Evolutionary conservation across 2,888 invertebrate species (phyloP).

Genomic region (Heliconius sara): DNA sequence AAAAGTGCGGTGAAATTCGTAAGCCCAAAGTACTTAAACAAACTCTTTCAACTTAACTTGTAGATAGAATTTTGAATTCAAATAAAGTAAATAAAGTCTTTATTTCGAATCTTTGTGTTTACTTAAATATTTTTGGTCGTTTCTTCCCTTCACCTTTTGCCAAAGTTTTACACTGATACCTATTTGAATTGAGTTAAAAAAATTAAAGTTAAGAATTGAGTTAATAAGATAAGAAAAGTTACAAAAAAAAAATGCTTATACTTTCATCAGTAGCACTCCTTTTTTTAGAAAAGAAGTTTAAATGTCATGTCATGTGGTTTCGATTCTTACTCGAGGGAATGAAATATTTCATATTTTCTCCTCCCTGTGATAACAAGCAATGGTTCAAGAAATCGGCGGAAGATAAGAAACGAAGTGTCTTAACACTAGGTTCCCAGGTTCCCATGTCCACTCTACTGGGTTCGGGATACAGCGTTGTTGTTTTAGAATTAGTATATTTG

Average conservation of each 20-base stretch:
- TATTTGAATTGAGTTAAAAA: neutral
- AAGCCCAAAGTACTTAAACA: constrained; percentile 29
- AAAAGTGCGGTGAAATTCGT: constrained; percentile 8
- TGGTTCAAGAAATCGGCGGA: neutral
- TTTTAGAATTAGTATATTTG: too few relatives aligned
- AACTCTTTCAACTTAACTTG: constrained; percentile 22
- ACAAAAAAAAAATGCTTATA: neutral
- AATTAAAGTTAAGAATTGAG: neutral
- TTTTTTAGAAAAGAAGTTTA: neutral
- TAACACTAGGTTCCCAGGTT: neutral
- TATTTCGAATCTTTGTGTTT: constrained; percentile 27
- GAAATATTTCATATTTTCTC: neutral
- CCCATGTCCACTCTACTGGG: neutral
- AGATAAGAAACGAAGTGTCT: neutral
- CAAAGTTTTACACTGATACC: neutral
- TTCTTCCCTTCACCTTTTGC: constrained; percentile 15
- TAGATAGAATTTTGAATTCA: constrained; percentile 21
- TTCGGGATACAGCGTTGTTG: neutral
- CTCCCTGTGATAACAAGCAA: neutral
- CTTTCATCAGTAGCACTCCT: neutral
- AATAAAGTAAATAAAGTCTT: constrained; percentile 27
- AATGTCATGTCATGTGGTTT: neutral
- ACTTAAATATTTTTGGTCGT: constrained; percentile 25
- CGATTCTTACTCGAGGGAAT: neutral
- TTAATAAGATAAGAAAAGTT: neutral